Conservation (phyloP, 2,113 vertebrate genomes). For the Ciconia maguari region DNA sequence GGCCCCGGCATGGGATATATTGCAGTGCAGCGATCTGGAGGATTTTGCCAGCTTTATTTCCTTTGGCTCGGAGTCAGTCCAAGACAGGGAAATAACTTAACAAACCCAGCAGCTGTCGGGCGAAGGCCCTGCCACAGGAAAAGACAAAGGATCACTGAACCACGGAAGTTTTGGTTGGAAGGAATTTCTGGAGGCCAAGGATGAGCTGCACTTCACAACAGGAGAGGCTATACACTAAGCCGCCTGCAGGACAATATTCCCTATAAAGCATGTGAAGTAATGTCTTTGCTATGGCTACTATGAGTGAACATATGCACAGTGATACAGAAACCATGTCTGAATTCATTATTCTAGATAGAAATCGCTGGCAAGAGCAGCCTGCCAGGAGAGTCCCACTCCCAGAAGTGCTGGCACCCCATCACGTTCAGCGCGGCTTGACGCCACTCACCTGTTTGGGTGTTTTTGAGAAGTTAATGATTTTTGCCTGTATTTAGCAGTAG, state of each 20-base stretch:
- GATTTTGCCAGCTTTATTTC: not conserved
- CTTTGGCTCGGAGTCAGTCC: not conserved
- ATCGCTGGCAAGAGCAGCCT: not conserved
- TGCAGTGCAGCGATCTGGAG: accelerated
- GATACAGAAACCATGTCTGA: not conserved
- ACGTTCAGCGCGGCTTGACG: not conserved
- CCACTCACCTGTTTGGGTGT: accelerated
- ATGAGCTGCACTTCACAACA: not conserved
- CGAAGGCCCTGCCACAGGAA: not conserved
- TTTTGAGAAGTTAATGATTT: not conserved
- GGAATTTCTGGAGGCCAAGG: slow-evolving; percentile 42
- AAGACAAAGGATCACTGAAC: not conserved
- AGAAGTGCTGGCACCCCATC: not conserved
- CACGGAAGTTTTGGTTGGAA: not conserved
- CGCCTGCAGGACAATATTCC: not conserved
- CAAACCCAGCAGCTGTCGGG: not conserved
- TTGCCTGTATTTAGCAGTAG: not conserved
- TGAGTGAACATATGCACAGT: not conserved
- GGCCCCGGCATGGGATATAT: not conserved
- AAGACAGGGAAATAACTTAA: not conserved
- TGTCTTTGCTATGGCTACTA: not conserved
- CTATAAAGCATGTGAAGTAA: accelerated
- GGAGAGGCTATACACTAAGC: not conserved
- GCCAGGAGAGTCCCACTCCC: not conserved
- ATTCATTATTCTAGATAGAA: not conserved